These are phyloP conservation scores for Ceratina japonica DNA, from an alignment of 1,140 invertebrate species.

Conservation along the genomic window DNA sequence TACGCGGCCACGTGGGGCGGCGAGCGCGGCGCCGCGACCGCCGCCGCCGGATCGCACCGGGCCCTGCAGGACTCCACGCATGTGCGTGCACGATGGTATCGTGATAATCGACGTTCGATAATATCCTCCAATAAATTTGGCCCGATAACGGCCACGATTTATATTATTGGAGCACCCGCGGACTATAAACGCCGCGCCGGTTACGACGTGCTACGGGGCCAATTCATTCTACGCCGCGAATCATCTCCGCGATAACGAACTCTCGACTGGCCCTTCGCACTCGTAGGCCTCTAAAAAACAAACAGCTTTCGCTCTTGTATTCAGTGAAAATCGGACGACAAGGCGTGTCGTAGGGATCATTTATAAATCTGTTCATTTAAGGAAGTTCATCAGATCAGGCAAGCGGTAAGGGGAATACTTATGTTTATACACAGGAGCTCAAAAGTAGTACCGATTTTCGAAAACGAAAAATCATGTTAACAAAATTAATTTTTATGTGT, in stretches of 20 bases:
- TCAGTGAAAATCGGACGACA: too few species aligned
- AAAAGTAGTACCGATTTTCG: too few species aligned
- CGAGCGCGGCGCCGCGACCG: conserved; percentile 27
- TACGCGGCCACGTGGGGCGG: conserved; percentile 57
- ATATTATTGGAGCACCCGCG: conserved; percentile 66
- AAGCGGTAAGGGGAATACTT: too few species aligned
- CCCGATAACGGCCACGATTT: conserved; percentile 70
- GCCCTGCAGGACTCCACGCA: conserved; percentile 28
- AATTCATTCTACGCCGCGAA: conserved; percentile 55
- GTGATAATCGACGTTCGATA: conserved; percentile 71
- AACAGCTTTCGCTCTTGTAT: too few species aligned
- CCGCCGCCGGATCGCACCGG: conserved; percentile 34
- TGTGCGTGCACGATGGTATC: conserved; percentile 69
- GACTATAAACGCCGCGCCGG: conserved; percentile 57
- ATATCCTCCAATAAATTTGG: conserved; percentile 71
- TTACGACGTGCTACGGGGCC: conserved; percentile 59
- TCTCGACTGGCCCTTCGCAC: not conserved
- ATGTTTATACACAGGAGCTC: too few species aligned
- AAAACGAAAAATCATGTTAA: too few species aligned
- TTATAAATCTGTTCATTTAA: too few species aligned
- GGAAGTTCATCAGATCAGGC: too few species aligned
- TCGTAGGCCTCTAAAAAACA: too few species aligned
- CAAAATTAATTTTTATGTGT: too few species aligned
- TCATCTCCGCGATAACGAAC: conserved; percentile 35
- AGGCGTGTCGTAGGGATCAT: too few species aligned